Conservation (phyloP, 2,888 invertebrate genomes). For the Miltochrista miniata region DNA sequence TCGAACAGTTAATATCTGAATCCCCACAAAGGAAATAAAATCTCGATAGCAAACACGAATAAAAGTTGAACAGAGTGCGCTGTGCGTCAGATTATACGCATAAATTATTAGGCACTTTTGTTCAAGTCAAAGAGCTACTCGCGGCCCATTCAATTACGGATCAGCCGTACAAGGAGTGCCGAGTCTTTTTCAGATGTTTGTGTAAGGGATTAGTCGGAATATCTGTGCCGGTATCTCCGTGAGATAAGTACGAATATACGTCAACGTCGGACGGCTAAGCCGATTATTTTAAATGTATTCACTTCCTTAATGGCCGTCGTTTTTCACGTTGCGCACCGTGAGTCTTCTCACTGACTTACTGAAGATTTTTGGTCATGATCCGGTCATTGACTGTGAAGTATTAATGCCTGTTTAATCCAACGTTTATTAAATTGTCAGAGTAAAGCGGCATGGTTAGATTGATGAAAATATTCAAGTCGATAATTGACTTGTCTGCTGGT, state of each 20-base stretch:
- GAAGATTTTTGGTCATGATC: constrained; percentile 82
- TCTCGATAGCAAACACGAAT: constrained; percentile 69
- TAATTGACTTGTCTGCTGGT: constrained; percentile 44
- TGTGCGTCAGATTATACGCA: constrained; percentile 80
- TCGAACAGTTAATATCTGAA: constrained; percentile 72
- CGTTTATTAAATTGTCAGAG: constrained; percentile 69
- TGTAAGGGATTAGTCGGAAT: constrained; percentile 80
- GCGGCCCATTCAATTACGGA: constrained; percentile 78
- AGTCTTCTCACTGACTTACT: constrained; percentile 71
- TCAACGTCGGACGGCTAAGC: constrained; percentile 83
- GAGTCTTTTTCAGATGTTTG: constrained; percentile 82
- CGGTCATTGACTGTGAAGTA: constrained; percentile 77
- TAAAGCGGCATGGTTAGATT: constrained; percentile 43
- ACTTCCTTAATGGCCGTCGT: constrained; percentile 83
- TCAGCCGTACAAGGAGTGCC: constrained; percentile 77
- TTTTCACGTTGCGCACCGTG: constrained; percentile 74
- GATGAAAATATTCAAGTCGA: constrained; percentile 45
- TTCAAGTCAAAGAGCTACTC: constrained; percentile 74
- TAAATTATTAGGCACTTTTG: constrained; percentile 82
- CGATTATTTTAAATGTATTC: constrained; percentile 84
- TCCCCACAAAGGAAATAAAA: constrained; percentile 66
- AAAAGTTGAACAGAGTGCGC: constrained; percentile 58
- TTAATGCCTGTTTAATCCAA: constrained; percentile 67
- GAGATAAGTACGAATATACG: constrained; percentile 84
- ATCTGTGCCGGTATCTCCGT: constrained; percentile 82